Base-by-base conservation (phyloP, 2,113 vertebrate species). In the Lepisosteus oculatus region DNA sequence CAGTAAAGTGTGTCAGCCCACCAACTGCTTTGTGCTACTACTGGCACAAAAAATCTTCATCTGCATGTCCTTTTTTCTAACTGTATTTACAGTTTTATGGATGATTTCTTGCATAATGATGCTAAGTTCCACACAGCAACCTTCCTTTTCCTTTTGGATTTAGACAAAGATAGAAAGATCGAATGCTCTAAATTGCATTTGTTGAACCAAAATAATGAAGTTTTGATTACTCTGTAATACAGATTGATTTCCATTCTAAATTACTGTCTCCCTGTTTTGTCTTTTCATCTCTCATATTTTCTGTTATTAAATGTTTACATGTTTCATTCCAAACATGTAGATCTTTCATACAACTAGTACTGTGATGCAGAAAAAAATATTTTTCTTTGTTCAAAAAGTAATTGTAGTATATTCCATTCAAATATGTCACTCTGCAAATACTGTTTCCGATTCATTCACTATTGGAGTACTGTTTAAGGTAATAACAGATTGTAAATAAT, bases 71-170 rank as follows among this genome's bases (percentile, higher is more conserved):
- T 7, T 56, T 65, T 73, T 54, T 78, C 72, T 70, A 54, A 55
- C 57, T 55, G 61, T 72, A 67, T 72, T 56, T 61, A 65, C 47
- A 65, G 59, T 44, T 76, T 77, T 61, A 74, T 62, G 17, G 68
- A 70, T 57, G 47, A 61, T 57, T 73, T 56, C 56, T n/a, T 47
- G 55, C 47, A 69, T 29, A 13, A n/a, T 56, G 69, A 68, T 73
- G 61, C 54, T 61, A 41, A 67, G 65, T 44, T 72, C 69, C 74
- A 69, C 41, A 64, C 55, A 55, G 72, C 63, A 68, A 65, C 59
- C 63, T 65, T 65, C 55, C 64, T n/a, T 61, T 59, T 69, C 54
- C 55, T 56, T 56, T 71, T 72, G 44, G 11, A 69, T 69, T 72
- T 72, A 4, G 65, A 47, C 70, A 65, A 42, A 62, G 41, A n/a